Base-by-base conservation (phyloP, 2,888 invertebrate genomes). In the Tillus elongatus region DNA sequence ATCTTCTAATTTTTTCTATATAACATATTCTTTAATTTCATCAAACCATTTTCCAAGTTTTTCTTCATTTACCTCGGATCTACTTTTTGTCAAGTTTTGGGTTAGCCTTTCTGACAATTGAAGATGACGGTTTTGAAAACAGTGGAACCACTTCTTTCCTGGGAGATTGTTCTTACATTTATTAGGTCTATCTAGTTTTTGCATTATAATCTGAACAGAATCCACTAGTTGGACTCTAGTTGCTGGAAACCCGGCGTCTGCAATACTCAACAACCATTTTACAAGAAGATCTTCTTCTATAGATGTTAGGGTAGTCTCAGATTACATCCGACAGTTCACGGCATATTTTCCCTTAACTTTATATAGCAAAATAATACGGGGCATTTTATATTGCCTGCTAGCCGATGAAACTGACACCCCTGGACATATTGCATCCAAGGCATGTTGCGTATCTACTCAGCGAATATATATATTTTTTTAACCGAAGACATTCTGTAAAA, bases 101-200 rank as follows among this genome's bases (percentile, higher is more conserved):
- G 52, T 35, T 15, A 49, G 40, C n/a, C 52, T 38, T 40, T 48
- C 27, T 9, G 45, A 31, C 2, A 62, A 41, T 12, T 48, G 42
- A 9, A 56, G 53, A 42, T 61, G 55, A 33, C 57, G 46, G 33
- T 49, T 47, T 37, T 56, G 35, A 49, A 62, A 63, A 3, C 34
- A 40, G n/a, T 48, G 34, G 36, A 47, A 60, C 58, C 60, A 62
- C 19, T 54, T 51, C 33, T 51, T 51, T 4, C 59, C 57, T 28
- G 57, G 59, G 26, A 51, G 37, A 26, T 48, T 50, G 44, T 59
- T 41, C 27, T 43, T 49, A 36, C 56, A 56, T 3, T 41, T 49
- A 15, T 40, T 35, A 6, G 31, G 40, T 16, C 33, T 13, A 13
- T 37, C 34, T 37, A 51, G 13, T 41, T 44, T 41, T 8, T 48